These are phyloP conservation scores for Papilio glaucus DNA, from an alignment of 1,140 invertebrate genomes.

Conservation along the genomic window DNA sequence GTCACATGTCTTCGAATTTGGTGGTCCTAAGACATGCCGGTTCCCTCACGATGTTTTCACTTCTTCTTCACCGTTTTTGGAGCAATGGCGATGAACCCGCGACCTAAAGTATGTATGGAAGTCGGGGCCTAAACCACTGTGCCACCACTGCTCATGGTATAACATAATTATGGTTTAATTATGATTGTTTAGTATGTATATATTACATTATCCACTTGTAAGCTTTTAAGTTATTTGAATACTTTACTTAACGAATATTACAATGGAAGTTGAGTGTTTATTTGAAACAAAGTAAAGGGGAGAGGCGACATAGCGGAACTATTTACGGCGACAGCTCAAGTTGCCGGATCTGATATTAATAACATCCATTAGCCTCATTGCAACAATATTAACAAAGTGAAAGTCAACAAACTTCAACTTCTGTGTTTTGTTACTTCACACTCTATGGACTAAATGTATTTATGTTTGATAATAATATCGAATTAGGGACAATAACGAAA, in stretches of 20 bases:
- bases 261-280: conserved; percentile 28
- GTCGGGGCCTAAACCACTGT: too few species aligned
- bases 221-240: conserved; percentile 9
- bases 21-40: too few species aligned
- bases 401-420: conserved; percentile 25
- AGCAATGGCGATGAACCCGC: too few species aligned
- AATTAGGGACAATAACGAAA: neutral
- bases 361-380: conserved; percentile 35
- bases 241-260: conserved; percentile 23
- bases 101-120: too few species aligned
- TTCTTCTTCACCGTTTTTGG: too few species aligned
- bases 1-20: too few species aligned
- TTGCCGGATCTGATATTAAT: conserved; percentile 30
- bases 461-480: neutral
- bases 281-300: conserved; percentile 26
- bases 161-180: too few species aligned
- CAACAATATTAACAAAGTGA: conserved; percentile 28
- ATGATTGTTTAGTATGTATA: neutral
- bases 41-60: too few species aligned
- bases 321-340: conserved; percentile 26
- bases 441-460: neutral
- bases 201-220: neutral
- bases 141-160: too few species aligned
- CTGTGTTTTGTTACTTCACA: neutral
- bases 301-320: neutral